Evolutionary conservation across 2,797 vertebrate species (phyloP), one percentile per base, ranked within the genome.

Genomic region (Rhabdophis nuchalis): DNA sequence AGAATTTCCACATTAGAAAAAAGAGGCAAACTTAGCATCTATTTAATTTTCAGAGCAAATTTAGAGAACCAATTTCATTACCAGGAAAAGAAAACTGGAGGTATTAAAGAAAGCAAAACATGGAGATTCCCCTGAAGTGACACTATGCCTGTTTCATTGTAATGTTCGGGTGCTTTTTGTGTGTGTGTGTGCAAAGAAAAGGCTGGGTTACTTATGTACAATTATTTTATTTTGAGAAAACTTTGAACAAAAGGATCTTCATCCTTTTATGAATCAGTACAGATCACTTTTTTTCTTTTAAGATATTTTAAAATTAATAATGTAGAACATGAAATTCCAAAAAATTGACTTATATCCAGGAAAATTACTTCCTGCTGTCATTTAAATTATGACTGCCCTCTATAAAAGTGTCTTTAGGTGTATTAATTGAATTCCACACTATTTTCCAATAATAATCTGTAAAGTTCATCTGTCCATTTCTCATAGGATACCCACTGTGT

Each of bases 361-460:
- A 99, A 99, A 99, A 99, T 99, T 99, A 99, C 99, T 99, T 99
- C 99, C 98, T 98, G 98, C 99, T 99, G 99, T 99, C 99, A 99
- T 99, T 99, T 99, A 99, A 99, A 99, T 99, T 99, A 99, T 98
- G 98, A 98, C 98, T 99, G 99, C 99, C 99, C 99, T 99, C 99
- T 99, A 99, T 99, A 99, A 99, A 99, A 99, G 99, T 99, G 99
- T 99, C 99, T 99, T 99, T 99, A 99, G 99, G 98, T 98, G 98
- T 99, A 99, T 99, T 99, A 99, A 99, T 99, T 99, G 99, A 99
- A 99, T 99, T 99, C 98, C 98, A 98, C 99, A 99, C 98, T 99
- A 99, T 99, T 99, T 99, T 99, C 99, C 99, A 99, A 99, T 99
- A 99, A 99, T 99, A 99, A 99, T 99, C 99, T 99, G 98, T 99